Percentiles rank a stretch among this genome's conserved stretches.
These are phyloP conservation scores for Gouania willdenowi DNA, from an alignment of 2,797 vertebrate genomes.

Conservation along the genomic window DNA sequence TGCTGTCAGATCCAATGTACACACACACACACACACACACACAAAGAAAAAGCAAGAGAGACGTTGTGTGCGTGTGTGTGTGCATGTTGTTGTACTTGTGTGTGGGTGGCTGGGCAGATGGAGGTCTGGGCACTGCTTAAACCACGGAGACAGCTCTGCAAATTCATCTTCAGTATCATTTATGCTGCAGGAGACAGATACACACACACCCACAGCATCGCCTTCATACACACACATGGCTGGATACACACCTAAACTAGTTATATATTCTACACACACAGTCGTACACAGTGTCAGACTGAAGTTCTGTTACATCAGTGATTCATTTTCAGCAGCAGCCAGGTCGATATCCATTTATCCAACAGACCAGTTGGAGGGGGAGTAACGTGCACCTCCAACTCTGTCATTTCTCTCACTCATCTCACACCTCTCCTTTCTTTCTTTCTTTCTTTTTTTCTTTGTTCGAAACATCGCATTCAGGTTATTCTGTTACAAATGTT, in stretches of 20 bases:
- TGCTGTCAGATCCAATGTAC: background rate
- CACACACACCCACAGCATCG: no score
- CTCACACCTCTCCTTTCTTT: background rate
- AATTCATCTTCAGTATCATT: slow-evolving; percentile 36
- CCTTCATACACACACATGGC: background rate
- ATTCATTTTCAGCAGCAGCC: slow-evolving; percentile 50
- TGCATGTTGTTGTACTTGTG: background rate
- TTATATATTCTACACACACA: background rate
- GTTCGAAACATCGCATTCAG: background rate
- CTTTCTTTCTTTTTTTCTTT: background rate
- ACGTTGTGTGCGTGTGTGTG: background rate
- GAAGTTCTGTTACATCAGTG: slow-evolving; percentile 61
- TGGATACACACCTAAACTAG: background rate
- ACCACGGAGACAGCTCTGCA: slow-evolving; percentile 32
- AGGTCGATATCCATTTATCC: slow-evolving; percentile 67
- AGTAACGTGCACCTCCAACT: slow-evolving; percentile 11
- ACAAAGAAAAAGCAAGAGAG: background rate
- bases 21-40: background rate
- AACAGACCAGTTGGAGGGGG: slow-evolving; percentile 20
- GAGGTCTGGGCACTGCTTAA: slow-evolving; percentile 17
- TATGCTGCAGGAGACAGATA: no score
- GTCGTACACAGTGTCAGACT: slow-evolving; percentile 21
- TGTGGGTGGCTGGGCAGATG: slow-evolving; percentile 7
- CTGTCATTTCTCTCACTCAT: background rate
- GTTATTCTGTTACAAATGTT: no score